A percentile compares a stretch with the other conserved stretches of the same genome.
These are phyloP conservation scores for Danionella dracula DNA, from an alignment of 2,797 vertebrate species.

Conservation along the genomic window DNA sequence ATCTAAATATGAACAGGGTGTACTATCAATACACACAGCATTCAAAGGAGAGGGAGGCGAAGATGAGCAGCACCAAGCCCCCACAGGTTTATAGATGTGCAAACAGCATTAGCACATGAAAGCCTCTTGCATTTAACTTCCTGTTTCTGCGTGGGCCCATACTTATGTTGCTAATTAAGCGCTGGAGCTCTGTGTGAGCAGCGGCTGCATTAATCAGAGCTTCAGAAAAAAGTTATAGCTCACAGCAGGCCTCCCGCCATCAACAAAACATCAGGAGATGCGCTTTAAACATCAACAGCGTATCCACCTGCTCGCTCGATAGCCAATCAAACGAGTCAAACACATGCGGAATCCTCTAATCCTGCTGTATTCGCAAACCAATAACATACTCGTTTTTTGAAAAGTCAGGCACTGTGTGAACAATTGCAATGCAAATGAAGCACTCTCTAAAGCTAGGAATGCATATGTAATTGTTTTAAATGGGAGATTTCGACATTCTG, in stretches of 20 bases:
- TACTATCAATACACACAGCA: not conserved
- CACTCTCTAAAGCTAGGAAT: too few relatives aligned
- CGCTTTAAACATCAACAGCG: slow-evolving; percentile 19
- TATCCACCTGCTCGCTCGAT: slow-evolving; percentile 13
- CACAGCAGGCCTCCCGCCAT: not conserved
- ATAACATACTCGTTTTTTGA: not conserved
- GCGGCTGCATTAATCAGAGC: slow-evolving; percentile 13
- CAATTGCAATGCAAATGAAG: not conserved
- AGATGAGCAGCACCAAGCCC: not conserved
- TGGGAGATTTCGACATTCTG: too few relatives aligned
- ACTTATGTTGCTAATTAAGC: slow-evolving; percentile 39
- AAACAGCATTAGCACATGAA: slow-evolving; percentile 43
- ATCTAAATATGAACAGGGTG: not conserved
- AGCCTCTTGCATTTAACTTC: slow-evolving; percentile 27
- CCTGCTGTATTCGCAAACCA: not conserved
- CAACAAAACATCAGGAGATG: slow-evolving; percentile 22
- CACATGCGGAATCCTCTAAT: not conserved
- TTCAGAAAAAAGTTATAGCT: not conserved
- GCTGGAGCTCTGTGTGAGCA: slow-evolving; percentile 16
- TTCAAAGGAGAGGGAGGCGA: not conserved
- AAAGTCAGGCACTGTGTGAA: not conserved
- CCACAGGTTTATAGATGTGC: slow-evolving; percentile 16
- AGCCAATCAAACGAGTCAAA: not conserved
- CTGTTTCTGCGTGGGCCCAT: slow-evolving; percentile 19
- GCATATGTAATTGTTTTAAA: too few relatives aligned